These are phyloP conservation scores for Leptura quadrifasciata DNA, from an alignment of 2,888 invertebrate genomes.

Conservation along the genomic window DNA sequence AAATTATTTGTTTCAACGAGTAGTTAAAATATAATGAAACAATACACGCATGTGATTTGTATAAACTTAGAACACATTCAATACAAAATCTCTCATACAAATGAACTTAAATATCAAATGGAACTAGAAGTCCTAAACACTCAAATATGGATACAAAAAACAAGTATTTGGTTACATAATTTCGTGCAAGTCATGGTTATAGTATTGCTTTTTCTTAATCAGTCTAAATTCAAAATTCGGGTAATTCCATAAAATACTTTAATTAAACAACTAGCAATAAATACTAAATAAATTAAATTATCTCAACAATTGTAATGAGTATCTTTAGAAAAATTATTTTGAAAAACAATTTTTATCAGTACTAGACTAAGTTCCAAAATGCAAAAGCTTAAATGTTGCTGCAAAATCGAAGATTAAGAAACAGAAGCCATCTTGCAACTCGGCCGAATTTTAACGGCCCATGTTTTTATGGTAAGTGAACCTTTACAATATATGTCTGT, in stretches of 20 bases:
- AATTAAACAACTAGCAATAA: slow-evolving; percentile 61
- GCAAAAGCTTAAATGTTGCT: slow-evolving; percentile 50
- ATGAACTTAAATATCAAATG: slow-evolving; percentile 35
- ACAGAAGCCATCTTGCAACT: slow-evolving; percentile 37
- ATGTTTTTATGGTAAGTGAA: not conserved
- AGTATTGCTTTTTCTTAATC: slow-evolving; percentile 71
- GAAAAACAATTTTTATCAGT: slow-evolving; percentile 57
- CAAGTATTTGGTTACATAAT: slow-evolving; percentile 49
- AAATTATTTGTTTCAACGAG: slow-evolving; percentile 3
- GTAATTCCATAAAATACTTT: slow-evolving; percentile 67
- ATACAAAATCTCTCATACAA: slow-evolving; percentile 50
- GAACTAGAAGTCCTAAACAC: slow-evolving; percentile 51
- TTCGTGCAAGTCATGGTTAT: slow-evolving; percentile 62
- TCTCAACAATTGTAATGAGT: slow-evolving; percentile 66
- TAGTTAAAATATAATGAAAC: slow-evolving; percentile 44
- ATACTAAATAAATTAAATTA: slow-evolving; percentile 64
- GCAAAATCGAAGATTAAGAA: slow-evolving; percentile 51
- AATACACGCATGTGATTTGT: slow-evolving; percentile 44
- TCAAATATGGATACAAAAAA: slow-evolving; percentile 54
- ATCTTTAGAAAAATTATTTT: slow-evolving; percentile 64
- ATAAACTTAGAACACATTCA: slow-evolving; percentile 51
- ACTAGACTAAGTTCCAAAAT: slow-evolving; percentile 57
- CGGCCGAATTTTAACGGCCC: not conserved
- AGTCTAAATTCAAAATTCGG: slow-evolving; percentile 72
- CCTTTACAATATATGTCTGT: not conserved